Conservation (phyloP, 2,888 invertebrate species). For the Oscheius myriophilus region DNA sequence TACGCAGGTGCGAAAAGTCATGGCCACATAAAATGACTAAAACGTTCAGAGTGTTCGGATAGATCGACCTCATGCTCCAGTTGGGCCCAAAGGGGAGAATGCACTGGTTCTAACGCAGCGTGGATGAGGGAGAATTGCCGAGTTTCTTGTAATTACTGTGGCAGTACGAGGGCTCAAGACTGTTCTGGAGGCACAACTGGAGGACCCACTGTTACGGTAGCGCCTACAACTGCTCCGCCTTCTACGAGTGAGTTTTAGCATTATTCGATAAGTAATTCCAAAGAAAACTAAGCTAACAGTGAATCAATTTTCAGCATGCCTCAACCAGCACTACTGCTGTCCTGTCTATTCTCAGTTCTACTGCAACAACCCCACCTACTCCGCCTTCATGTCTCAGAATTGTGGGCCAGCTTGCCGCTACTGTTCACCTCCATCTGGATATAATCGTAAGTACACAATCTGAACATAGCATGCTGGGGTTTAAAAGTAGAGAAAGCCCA, state of each 20-base stretch:
- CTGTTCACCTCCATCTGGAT: background rate
- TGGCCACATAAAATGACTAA: too few relatives aligned
- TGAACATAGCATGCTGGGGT: background rate
- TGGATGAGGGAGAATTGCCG: slow-evolving; percentile 66
- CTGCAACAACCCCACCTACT: background rate
- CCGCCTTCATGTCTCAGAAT: background rate
- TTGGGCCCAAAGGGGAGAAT: slow-evolving; percentile 53
- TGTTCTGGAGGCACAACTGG: too few relatives aligned
- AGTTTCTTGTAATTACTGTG: slow-evolving; percentile 52
- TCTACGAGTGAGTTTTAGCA: background rate
- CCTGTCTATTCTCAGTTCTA: slow-evolving; percentile 4
- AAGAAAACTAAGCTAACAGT: too few relatives aligned
- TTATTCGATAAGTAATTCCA: too few relatives aligned
- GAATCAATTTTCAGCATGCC: background rate
- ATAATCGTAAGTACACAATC: background rate
- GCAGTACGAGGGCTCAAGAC: slow-evolving; percentile 30
- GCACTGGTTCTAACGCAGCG: slow-evolving; percentile 47
- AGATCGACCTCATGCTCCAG: slow-evolving; percentile 38
- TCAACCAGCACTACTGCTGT: slow-evolving; percentile 13
- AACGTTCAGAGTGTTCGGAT: slow-evolving; percentile 41
- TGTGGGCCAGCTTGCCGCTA: background rate
- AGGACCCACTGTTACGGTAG: too few relatives aligned
- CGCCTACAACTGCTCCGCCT: slow-evolving; percentile 1
- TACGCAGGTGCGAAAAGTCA: slow-evolving; percentile 28
- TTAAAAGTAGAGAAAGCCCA: too few relatives aligned